Evolutionary conservation across 1,140 invertebrate genomes (phyloP).

Genomic region (Eubasilissa regina): DNA sequence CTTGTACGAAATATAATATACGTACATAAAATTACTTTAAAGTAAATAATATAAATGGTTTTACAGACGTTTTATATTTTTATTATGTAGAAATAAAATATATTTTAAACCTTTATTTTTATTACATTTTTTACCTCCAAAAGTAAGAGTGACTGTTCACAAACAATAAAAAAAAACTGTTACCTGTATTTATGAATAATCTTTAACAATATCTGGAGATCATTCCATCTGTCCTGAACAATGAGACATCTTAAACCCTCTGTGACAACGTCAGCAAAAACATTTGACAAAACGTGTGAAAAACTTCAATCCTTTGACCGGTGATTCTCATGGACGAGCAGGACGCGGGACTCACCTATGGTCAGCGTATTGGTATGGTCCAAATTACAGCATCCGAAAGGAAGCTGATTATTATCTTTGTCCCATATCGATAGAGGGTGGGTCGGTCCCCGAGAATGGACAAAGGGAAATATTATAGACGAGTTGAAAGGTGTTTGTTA

Average conservation of each 20-base stretch:
- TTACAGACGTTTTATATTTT: no score
- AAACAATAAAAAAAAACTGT: background rate
- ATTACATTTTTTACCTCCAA: background rate
- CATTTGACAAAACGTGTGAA: slow-evolving; percentile 54
- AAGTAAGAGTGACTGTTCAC: slow-evolving; percentile 19
- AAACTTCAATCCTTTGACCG: slow-evolving; percentile 40
- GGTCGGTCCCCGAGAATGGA: slow-evolving; percentile 4
- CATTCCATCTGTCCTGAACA: background rate
- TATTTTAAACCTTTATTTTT: no score
- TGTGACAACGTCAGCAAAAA: slow-evolving; percentile 34
- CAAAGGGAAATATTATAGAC: slow-evolving; percentile 10
- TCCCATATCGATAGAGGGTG: slow-evolving; percentile 40
- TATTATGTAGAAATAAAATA: no score
- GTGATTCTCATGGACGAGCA: slow-evolving; percentile 20
- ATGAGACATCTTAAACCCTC: background rate
- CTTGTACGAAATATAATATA: no score
- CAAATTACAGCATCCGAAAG: slow-evolving; percentile 56
- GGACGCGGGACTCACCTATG: background rate
- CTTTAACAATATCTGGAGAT: background rate
- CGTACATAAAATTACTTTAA: no score
- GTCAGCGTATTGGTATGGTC: slow-evolving; percentile 36
- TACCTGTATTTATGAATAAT: slow-evolving; percentile 12
- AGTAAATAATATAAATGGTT: no score
- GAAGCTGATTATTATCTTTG: slow-evolving; percentile 57
- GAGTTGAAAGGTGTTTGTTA: slow-evolving; percentile 52